These are phyloP conservation scores for Andricus quercusramuli DNA, from an alignment of 2,888 invertebrate species.

Conservation along the genomic window DNA sequence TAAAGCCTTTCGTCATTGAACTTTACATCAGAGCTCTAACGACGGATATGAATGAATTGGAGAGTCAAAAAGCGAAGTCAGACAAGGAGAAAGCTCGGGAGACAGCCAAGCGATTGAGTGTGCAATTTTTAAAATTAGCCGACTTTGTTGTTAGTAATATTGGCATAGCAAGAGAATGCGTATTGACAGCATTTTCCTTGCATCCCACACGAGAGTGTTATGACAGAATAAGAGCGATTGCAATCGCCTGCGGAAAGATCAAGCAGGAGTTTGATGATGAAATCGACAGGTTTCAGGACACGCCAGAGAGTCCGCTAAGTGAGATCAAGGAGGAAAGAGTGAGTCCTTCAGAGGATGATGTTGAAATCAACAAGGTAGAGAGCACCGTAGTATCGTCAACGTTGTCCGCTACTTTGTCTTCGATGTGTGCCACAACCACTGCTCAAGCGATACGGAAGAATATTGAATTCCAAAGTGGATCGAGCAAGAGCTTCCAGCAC, in stretches of 20 bases:
- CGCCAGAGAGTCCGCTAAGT: slow-evolving; percentile 29
- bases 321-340: slow-evolving; percentile 41
- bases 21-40: slow-evolving; percentile 87
- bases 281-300: slow-evolving; percentile 30
- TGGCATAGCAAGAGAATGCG: slow-evolving; percentile 85
- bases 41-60: slow-evolving; percentile 88
- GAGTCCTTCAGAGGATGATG: slow-evolving; percentile 32
- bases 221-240: slow-evolving; percentile 81
- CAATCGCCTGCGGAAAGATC: slow-evolving; percentile 79
- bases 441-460: slow-evolving; percentile 48
- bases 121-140: slow-evolving; percentile 84
- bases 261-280: slow-evolving; percentile 68
- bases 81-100: slow-evolving; percentile 80
- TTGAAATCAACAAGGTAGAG: slow-evolving; percentile 38
- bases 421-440: slow-evolving; percentile 40
- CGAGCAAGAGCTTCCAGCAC: slow-evolving; percentile 63
- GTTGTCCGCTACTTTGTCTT: slow-evolving; percentile 44
- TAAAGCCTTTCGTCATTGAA: slow-evolving; percentile 85
- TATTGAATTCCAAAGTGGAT: slow-evolving; percentile 60
- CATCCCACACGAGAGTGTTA: slow-evolving; percentile 84
- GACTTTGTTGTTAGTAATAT: slow-evolving; percentile 81
- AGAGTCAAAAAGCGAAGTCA: slow-evolving; percentile 83
- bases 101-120: slow-evolving; percentile 81
- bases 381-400: slow-evolving; percentile 41
- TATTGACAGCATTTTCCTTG: slow-evolving; percentile 88